Base-by-base conservation (phyloP, 2,113 vertebrate genomes). In the Coturnix japonica region DNA sequence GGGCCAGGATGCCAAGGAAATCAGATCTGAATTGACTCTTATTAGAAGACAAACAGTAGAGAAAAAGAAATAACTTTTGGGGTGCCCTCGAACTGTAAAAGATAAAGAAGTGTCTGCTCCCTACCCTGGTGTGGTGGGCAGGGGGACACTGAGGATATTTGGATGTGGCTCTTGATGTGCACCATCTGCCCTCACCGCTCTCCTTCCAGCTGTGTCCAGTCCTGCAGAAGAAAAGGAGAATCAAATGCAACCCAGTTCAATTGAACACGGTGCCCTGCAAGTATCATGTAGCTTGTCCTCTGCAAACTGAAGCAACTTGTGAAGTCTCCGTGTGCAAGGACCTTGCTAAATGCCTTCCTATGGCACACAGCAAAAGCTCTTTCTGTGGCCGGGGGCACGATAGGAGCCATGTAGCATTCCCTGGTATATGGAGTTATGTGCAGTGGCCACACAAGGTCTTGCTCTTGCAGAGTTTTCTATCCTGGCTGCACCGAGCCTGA, bases 401-500 rank as follows among this genome's bases (percentile, higher is more conserved):
- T 10, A 4, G 53, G 63, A 75, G 28, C 56, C 30, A 5, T 9
- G 22, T 17, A 65, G 26, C 49, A 43, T 35, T 30, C 8, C 31
- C 30, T 43, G 41, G 41, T 35, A 8, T 0, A 0, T 43, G 49
- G 23, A 49, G 16, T 47, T 47, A 47, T 2, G 33, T 35, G 49
- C 56, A 28, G 21, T 64, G 31, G 56, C 26, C 14, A 2, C 17
- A 60, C 37, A 30, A 33, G 72, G 19, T 14, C 44, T 72, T 65
- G 15, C 8, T n/a, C 37, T 57, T 65, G 37, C 7, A 63, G 44
- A 35, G 30, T 51, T 91, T 46, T 37, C 70, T 28, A 17, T 9
- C 9, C 73, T 0, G 0, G 64, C 43, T 54, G 49, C 0, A 0
- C 49, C 12, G 43, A 57, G 53, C 47, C 0, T 1, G 46, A 85